Conservation (phyloP, 2,888 invertebrate species). For the Matsumyia berberina region DNA sequence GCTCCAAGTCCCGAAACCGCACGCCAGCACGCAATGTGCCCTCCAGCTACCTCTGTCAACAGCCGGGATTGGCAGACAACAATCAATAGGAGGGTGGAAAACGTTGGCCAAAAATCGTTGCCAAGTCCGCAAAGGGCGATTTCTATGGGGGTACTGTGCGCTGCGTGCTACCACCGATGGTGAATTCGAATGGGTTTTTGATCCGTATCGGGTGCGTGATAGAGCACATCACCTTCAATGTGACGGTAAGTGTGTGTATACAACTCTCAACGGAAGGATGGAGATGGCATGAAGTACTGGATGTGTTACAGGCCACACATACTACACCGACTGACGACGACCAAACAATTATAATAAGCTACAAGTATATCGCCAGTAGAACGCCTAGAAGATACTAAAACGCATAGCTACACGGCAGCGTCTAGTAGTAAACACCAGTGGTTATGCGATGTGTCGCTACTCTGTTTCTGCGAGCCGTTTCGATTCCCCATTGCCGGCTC, state of each 20-base stretch:
- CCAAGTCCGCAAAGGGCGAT: constrained; percentile 4
- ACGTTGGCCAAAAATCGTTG: constrained; percentile 4
- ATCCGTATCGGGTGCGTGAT: constrained; percentile 19
- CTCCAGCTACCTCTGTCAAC: constrained; percentile 6
- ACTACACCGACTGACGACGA: constrained; percentile 11
- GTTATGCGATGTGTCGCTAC: constrained; percentile 1
- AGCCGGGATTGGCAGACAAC: not conserved
- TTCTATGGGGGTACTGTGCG: not conserved
- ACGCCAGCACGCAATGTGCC: constrained; percentile 29
- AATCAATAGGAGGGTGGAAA: not conserved
- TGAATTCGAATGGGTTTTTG: not conserved
- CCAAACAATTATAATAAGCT: constrained; percentile 15
- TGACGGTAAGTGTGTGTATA: not conserved
- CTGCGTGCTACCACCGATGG: not conserved
- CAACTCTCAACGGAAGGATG: not conserved
- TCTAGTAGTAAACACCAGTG: not conserved
- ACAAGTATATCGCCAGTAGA: constrained; percentile 33
- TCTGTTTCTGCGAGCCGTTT: not conserved
- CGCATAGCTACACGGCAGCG: constrained; percentile 25
- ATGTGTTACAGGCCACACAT: constrained; percentile 1
- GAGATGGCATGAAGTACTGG: constrained; percentile 1
- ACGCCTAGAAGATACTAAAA: constrained; percentile 44
- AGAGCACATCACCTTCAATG: not conserved
- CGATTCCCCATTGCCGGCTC: not conserved
- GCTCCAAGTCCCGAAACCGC: constrained; percentile 14